Evolutionary conservation across 2,888 invertebrate species (phyloP), one percentile per base, ranked within the genome.

Genomic region (Drosophila eohydei): DNA sequence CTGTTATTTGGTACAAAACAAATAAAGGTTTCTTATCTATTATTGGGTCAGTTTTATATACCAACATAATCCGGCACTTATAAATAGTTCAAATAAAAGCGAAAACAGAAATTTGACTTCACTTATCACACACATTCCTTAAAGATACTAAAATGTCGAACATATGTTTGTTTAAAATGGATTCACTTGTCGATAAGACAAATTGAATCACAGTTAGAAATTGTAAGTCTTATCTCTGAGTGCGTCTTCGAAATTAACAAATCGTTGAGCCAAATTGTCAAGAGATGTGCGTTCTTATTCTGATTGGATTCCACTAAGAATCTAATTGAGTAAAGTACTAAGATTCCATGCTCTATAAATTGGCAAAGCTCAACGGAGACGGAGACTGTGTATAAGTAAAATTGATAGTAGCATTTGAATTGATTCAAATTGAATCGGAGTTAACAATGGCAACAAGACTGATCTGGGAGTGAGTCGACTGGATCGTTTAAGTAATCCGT

Each of bases 61-160:
- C 32, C 32, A 30, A 32, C 55, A 55, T 55, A 41, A 55, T 55
- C 30, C 41, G 28, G 28, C 30, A 38, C 54, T 28, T 30, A 40
- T 54, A 54, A 54, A 54, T 54, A 28, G 38, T 54, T 54, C 16
- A 34, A 46, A 46, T 36, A 14, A 57, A 66, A 41, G 12, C 6
- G 32, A 65, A 58, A 65, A 21, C 40, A 2, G 32, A 54, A 41
- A 34, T 38, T 60, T 32, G 11, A 38, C 9, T 57, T 16, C 32
- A 4, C 54, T 74, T 74, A 67, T 74, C 73, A 26, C 16, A 14
- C 3, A 12, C 48, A 68, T 74, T 73, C 54, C 56, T n/a, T 14
- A 36, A 43, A 44, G 44, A 44, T 44, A 41, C 34, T 28, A 54
- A 21, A 11, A 52, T 30, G 36, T 38, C 36, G 21, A 50, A 62